phyloP scores from a whole-genome alignment of 37 sponge, comb jelly and placozoan genomes.

The Bolinopsis microptera region DNA sequence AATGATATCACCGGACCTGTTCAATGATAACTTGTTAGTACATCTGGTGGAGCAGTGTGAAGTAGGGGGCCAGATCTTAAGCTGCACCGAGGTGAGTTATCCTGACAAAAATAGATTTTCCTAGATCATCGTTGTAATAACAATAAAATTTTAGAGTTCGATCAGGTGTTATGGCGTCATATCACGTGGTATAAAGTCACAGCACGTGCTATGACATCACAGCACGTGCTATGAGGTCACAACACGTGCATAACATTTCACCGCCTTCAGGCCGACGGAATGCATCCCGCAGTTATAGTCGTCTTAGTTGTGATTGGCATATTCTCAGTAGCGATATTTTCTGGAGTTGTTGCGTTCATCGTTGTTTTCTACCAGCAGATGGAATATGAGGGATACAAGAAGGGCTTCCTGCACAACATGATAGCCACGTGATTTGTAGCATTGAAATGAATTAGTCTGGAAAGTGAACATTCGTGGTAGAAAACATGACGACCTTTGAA shows the following conservation, averaged over 20 bases:
- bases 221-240: not conserved
- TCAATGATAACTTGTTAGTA: not conserved
- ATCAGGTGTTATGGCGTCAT: no score
- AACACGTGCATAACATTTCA: not conserved
- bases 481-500: not conserved
- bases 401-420: conserved; percentile 32
- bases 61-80: not conserved
- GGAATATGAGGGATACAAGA: conserved; percentile 65
- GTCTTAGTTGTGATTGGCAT: conserved; percentile 31
- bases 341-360: not conserved
- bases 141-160: no score
- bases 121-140: no score
- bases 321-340: not conserved
- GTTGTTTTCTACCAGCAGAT: conserved; percentile 61
- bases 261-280: not conserved
- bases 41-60: conserved; percentile 9
- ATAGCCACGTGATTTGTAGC: not conserved
- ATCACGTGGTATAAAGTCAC: no score
- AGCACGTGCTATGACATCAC: no score
- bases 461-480: no score
- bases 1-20: conserved; percentile 14
- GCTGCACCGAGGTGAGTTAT: conserved; percentile 55
- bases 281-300: conserved; percentile 61
- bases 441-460: no score
- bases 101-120: no score